Evolutionary conservation across 2,113 vertebrate species (phyloP), one percentile per base, ranked within the genome.

Genomic region (Xiphophorus hellerii): DNA sequence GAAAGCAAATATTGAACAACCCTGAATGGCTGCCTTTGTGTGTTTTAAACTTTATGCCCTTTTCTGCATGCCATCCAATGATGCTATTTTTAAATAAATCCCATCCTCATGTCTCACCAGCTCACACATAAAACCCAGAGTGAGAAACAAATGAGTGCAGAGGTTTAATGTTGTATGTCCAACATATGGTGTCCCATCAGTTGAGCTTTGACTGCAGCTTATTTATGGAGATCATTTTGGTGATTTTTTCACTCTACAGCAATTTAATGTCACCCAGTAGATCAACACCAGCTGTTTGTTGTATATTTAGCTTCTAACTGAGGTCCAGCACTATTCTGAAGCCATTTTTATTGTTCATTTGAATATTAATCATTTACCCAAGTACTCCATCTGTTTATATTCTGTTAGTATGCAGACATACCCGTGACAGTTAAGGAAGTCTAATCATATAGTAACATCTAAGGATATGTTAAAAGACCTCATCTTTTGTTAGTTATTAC

Each of bases 231-330:
- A 17, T 65, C 35, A 62, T 51, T 44, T 37, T 0, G 1, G 14
- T 48, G 39, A 37, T 37, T 39, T 14, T 66, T 25, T 54, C 39
- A 33, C 64, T 64, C 33, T 65, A 48, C 48, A 22, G 42, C 69
- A 31, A 48, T 77, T 65, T 39, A 77, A 60, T 35, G 35, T 54
- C 14, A 22, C 30, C 12, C 27, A 20, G 28, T 69, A n/a, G 69
- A 51, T 63, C 60, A 77, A 48, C 61, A 64, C 37, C 54, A 76
- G 66, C 65, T 76, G 75, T 39, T 63, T 69, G 75, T 39, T 63
- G 25, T 33, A 30, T 69, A 29, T 29, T 30, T 30, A 69, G 66
- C 66, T 44, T 22, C 67, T 64, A 51, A 70, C 54, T 54, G 63
- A 69, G 28, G 27, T 64, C 27, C 17, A 70, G 63, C 22, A 33